phyloP scores from a whole-genome alignment of 2,888 invertebrate genomes.

The Gymnoscelis rufifasciata region DNA sequence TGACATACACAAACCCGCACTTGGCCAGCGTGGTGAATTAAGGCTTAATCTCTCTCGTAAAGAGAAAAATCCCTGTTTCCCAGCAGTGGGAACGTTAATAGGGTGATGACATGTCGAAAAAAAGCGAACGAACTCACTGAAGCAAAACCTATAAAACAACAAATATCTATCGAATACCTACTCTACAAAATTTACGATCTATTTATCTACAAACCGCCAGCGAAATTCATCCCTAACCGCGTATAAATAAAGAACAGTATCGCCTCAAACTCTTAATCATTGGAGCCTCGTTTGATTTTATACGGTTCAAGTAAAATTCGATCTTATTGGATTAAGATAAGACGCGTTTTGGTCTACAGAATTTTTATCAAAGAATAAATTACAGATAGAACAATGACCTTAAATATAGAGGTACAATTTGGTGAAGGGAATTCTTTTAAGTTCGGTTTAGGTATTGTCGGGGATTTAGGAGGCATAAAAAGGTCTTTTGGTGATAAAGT shows the following conservation, averaged over 20 bases:
- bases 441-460: background rate
- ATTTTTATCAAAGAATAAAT: slow-evolving; percentile 20
- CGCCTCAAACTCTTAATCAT: background rate
- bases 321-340: background rate
- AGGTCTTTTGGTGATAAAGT: background rate
- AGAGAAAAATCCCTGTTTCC: too few relatives aligned
- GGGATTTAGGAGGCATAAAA: background rate
- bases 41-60: too few relatives aligned
- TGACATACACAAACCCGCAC: too few relatives aligned
- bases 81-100: too few relatives aligned
- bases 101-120: too few relatives aligned
- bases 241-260: background rate
- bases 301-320: slow-evolving; percentile 1
- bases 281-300: background rate
- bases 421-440: slow-evolving; percentile 1
- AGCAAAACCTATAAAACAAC: slow-evolving; percentile 21
- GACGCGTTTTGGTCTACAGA: background rate
- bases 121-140: slow-evolving; percentile 12
- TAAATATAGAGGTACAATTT: slow-evolving; percentile 6
- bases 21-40: too few relatives aligned
- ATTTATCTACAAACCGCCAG: slow-evolving; percentile 8
- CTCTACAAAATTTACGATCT: slow-evolving; percentile 24
- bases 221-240: slow-evolving; percentile 6
- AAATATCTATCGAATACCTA: slow-evolving; percentile 25
- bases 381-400: slow-evolving; percentile 22